A percentile compares a stretch with the other conserved stretches of the same genome.
These are phyloP conservation scores for Sakesphorus luctuosus DNA, from an alignment of 2,113 vertebrate species.

Conservation along the genomic window DNA sequence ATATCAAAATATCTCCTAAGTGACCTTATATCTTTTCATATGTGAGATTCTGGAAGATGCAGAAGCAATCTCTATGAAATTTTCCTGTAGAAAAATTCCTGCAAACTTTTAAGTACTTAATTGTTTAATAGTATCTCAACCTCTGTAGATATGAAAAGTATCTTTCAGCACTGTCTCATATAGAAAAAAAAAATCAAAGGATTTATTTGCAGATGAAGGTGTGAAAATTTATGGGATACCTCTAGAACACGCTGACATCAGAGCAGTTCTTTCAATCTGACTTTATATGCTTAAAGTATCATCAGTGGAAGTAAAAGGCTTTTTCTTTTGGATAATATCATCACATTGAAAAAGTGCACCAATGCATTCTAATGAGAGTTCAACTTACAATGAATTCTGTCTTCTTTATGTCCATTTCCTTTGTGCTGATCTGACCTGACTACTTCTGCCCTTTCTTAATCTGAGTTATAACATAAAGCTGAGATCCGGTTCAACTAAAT, in stretches of 20 bases:
- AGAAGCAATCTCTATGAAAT: neutral
- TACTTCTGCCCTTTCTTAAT: neutral
- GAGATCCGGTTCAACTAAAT: neutral
- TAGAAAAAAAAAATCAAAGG: neutral
- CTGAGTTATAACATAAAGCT: neutral
- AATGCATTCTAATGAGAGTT: neutral
- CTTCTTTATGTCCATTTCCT: neutral
- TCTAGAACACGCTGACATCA: neutral
- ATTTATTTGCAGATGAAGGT: neutral
- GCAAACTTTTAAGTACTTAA: neutral
- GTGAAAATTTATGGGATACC: neutral
- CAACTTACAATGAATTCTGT: neutral
- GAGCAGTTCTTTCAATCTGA: neutral
- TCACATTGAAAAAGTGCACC: neutral
- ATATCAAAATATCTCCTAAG: neutral
- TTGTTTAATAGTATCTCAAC: neutral
- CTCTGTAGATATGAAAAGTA: neutral
- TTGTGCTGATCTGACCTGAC: neutral
- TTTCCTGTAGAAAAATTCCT: neutral
- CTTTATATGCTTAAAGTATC: neutral
- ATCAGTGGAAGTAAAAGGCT: neutral
- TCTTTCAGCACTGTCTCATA: neutral
- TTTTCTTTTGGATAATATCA: neutral
- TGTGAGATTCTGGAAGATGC: neutral
- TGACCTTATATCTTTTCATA: neutral